Base-by-base conservation (phyloP, 2,113 vertebrate genomes). In the Tupaia chinensis region DNA sequence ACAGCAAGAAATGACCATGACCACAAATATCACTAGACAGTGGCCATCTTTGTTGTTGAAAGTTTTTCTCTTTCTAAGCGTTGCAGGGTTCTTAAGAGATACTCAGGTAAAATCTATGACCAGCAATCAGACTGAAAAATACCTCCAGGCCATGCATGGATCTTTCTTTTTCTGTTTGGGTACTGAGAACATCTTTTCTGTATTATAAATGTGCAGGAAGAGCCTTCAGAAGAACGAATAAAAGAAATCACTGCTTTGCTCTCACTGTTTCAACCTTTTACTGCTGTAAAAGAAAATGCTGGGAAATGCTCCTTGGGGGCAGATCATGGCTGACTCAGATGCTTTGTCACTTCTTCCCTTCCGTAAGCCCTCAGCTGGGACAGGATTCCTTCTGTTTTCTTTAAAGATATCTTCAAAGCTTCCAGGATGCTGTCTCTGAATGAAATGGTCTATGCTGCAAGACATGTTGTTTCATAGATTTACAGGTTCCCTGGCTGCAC, bases 391-490 rank as follows among this genome's bases (percentile, higher is more conserved):
- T 65, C 29, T 56, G 13, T 65, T 87, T 93, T 66, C 81, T 60
- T 96, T 83, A 89, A 96, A 89, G 85, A 88, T 87, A 53, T 61
- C 88, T 96, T 54, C 94, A 79, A 11, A 61, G 66, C 72, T 87
- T 29, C 53, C 72, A 61, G 84, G 93, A 93, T 79, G 89, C 53
- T 82, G 29, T 61, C 25, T 72, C 70, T 73, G 73, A 91, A 82
- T 44, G 56, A 97, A 97, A 93, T 73, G 68, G 73, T 92, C 85
- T 95, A n/a, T 66, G 17, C 66, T 63, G 14, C 56, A 65, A 93
- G 95, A 54, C 65, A 94, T 91, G 76, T 66, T 87, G 92, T 96
- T 96, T 87, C 94, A 72, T 84, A 56, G 60, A 93, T 95, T 97
- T 93, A 82, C n/a, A 89, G 79, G 69, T 76, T 93, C 89, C 87